Evolutionary conservation across 2,113 vertebrate species (phyloP), one percentile per base, ranked within the genome.

Genomic region (Aegithalos caudatus): DNA sequence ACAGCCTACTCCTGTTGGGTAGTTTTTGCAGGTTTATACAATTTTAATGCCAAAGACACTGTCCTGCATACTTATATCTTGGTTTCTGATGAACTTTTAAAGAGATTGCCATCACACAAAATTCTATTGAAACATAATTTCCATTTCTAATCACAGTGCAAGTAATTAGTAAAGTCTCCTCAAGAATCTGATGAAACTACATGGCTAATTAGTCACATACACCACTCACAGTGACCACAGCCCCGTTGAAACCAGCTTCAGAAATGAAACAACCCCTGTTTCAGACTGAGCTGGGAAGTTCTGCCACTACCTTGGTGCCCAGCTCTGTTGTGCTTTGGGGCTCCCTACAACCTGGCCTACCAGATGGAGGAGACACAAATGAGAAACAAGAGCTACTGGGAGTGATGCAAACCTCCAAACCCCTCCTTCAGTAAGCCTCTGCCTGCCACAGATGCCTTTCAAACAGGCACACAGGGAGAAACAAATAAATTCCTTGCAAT

Each of bases 401-500:
- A 78, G 17, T 1, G 16, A 35, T 20, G 44, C 1, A 19, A 70
- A n/a, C 27, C 61, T 79, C 89, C 65, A 66, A 64, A 89, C 23
- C 28, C 33, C 54, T 45, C 62, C 54, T 70, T 58, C 37, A 42
- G 2, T 38, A 28, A 77, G 25, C 20, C 44, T 51, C 14, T 60
- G 61, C 53, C 57, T 85, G 22, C 82, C 85, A 88, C 40, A 86
- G 70, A 92, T 74, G 74, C 92, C 89, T 96, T 95, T 96, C 83
- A 90, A 93, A 93, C 64, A 71, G 84, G 85, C 92, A 93, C 20
- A 54, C 42, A 67, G 61, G 67, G 38, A 95, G 83, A 90, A 87
- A 92, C 88, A 88, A 96, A 96, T 62, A 90, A 96, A 97, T 92
- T 85, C 95, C 61, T 61, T 50, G 73, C 89, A 88, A 96, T 96